Evolutionary conservation across 1,140 invertebrate species (phyloP).

Genomic region (Diprion similis): DNA sequence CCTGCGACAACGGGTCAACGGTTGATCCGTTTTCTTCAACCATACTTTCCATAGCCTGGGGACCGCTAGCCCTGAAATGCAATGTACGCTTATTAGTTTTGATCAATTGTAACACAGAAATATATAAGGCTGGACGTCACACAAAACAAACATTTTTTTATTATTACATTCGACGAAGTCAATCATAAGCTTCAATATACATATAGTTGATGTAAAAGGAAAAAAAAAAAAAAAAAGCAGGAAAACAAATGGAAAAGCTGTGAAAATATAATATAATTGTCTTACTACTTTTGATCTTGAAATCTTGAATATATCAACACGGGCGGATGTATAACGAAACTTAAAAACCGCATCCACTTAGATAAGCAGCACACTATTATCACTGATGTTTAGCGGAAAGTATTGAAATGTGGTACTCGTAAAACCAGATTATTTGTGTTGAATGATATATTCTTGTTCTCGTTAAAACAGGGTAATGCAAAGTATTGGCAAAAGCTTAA

Average conservation of each 20-base stretch:
- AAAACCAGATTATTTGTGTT: too few relatives aligned
- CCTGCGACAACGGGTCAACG: constrained; percentile 67
- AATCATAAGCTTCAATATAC: constrained; percentile 11
- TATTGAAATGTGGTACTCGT: too few relatives aligned
- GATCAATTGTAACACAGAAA: constrained; percentile 31
- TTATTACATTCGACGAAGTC: constrained; percentile 10
- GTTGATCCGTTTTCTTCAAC: constrained; percentile 84
- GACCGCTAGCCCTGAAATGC: constrained; percentile 61
- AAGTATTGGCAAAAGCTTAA: too few relatives aligned
- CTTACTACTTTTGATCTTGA: background rate
- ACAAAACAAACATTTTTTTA: constrained; percentile 15
- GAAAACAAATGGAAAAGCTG: constrained; percentile 14
- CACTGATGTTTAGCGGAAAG: too few relatives aligned
- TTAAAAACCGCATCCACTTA: constrained; percentile 39
- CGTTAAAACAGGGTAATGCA: too few relatives aligned
- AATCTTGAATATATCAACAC: constrained; percentile 21
- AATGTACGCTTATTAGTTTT: constrained; percentile 36
- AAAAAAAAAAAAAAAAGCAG: background rate
- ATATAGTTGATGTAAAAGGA: background rate
- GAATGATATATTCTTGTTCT: too few relatives aligned
- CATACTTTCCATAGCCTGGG: constrained; percentile 82
- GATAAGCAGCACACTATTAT: too few relatives aligned
- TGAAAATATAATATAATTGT: constrained; percentile 2
- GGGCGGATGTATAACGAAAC: constrained; percentile 51
- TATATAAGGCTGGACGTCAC: constrained; percentile 1